phyloP scores from a whole-genome alignment of 2,113 vertebrate genomes.

The Mesembrinibis cayennensis region DNA sequence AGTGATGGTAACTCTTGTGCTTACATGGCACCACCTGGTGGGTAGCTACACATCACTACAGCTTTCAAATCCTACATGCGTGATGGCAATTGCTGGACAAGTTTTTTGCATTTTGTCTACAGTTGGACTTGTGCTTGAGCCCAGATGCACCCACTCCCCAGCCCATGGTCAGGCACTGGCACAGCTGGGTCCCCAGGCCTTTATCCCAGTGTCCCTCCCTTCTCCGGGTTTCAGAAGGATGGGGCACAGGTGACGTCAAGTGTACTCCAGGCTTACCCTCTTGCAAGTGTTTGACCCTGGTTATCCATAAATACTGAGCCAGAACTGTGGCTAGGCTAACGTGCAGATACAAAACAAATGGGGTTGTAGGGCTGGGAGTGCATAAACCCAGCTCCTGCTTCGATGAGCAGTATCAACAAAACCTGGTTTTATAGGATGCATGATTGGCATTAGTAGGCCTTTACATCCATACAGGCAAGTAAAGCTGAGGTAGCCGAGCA shows the following conservation, averaged over 20 bases:
- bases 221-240: background rate
- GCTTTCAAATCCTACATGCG: background rate
- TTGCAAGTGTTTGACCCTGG: background rate
- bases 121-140: accelerated
- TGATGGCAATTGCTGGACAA: background rate
- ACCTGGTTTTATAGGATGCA: background rate
- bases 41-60: background rate
- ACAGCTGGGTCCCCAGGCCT: accelerated
- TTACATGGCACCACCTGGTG: background rate
- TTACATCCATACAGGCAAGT: background rate
- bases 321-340: background rate
- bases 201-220: background rate
- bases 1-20: background rate
- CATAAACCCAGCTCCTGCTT: background rate
- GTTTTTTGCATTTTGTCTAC: background rate
- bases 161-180: background rate
- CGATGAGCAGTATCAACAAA: background rate
- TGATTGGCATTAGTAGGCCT: background rate
- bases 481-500: background rate
- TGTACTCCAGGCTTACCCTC: background rate
- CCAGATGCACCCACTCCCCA: background rate
- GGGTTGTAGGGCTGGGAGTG: background rate
- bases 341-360: background rate
- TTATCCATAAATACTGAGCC: background rate
- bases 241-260: background rate